Percentiles rank a stretch among this genome's conserved stretches.
phyloP scores from a whole-genome alignment of 2,888 invertebrate genomes.

The Drosophila conformis region DNA sequence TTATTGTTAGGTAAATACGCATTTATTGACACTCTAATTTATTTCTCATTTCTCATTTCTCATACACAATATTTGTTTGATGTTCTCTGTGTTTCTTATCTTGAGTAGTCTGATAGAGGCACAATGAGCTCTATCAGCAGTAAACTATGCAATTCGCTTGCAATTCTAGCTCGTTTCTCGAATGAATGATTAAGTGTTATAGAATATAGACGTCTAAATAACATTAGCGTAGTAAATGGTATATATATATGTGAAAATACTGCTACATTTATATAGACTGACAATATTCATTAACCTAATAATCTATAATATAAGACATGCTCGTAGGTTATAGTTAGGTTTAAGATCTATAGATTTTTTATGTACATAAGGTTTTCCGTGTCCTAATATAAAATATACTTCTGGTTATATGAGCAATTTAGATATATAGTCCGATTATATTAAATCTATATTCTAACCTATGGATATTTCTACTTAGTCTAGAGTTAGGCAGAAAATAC shows the following conservation, averaged over 20 bases:
- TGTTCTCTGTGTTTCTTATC: constrained; percentile 17
- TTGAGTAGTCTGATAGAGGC: constrained; percentile 2
- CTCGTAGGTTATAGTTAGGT: not conserved
- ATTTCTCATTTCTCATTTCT: not conserved
- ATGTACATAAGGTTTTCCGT: not conserved
- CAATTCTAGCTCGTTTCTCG: not conserved
- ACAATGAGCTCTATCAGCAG: constrained; percentile 5
- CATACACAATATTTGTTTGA: not conserved
- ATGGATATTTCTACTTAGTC: not conserved
- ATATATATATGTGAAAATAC: too few relatives aligned
- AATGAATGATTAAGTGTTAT: not conserved
- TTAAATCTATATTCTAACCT: not conserved
- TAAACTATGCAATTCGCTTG: constrained; percentile 4
- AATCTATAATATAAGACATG: not conserved
- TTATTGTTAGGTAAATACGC: not conserved
- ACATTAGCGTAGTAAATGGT: not conserved
- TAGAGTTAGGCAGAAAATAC: not conserved
- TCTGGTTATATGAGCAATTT: not conserved
- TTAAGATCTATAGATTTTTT: not conserved
- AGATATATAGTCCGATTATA: not conserved
- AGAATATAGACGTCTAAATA: too few relatives aligned
- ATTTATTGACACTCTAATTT: not conserved
- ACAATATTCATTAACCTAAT: not conserved
- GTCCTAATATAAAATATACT: not conserved
- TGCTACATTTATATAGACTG: not conserved